Evolutionary conservation across 2,113 vertebrate genomes (phyloP).

Genomic region (Oceanites oceanicus): DNA sequence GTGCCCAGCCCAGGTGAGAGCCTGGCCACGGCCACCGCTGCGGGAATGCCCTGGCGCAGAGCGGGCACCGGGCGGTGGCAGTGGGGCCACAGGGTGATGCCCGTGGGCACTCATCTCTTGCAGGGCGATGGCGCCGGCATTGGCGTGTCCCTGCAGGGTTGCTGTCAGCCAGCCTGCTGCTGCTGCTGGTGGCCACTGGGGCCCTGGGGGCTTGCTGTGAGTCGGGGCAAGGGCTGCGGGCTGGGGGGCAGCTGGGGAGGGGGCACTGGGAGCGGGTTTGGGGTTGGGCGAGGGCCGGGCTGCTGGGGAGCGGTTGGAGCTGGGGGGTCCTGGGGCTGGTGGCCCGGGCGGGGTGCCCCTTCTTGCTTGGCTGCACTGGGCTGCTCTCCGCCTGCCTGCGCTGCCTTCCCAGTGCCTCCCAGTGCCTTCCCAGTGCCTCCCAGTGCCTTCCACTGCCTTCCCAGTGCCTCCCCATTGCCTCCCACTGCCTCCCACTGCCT

Average conservation of each 20-base stretch:
- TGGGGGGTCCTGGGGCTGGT: too few species aligned
- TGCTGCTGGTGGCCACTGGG: not conserved
- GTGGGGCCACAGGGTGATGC: not conserved
- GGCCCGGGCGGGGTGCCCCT: accelerated
- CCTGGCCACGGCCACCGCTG: accelerated
- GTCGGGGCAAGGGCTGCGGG: not conserved
- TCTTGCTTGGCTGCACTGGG: not conserved
- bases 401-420: not conserved
- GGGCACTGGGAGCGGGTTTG: too few species aligned
- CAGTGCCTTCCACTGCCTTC: too few species aligned
- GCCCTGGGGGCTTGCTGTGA: not conserved
- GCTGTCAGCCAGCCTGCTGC: not conserved
- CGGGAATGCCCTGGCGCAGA: accelerated
- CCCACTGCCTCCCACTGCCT: too few species aligned
- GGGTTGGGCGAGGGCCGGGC: too few species aligned
- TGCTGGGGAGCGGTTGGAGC: not conserved
- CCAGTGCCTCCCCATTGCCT: too few species aligned
- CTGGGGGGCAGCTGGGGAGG: too few species aligned
- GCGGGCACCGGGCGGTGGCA: not conserved
- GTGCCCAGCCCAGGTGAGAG: not conserved
- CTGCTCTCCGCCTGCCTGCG: not conserved
- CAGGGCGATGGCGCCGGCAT: not conserved
- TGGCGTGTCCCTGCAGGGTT: not conserved
- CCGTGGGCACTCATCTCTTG: not conserved
- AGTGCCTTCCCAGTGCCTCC: too few species aligned